Base-by-base conservation (phyloP, 1,140 invertebrate species). In the Drosophila erecta region DNA sequence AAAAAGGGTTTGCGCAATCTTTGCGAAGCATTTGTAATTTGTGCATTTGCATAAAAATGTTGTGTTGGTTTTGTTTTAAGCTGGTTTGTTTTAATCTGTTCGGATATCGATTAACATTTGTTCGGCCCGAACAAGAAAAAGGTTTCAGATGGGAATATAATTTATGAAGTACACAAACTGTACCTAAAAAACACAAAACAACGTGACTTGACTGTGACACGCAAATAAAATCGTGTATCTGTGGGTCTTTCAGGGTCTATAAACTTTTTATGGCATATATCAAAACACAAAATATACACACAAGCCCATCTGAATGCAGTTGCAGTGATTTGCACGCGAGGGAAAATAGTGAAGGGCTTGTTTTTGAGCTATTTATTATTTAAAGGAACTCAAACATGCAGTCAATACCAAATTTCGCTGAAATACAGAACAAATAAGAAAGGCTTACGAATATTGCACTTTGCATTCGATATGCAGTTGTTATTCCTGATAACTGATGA, bases 121-220 rank as follows among this genome's bases (percentile, higher is more conserved):
- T 55, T 38, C 62, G 44, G 69, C 57, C 41, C 43, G 7, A 53
- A 33, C 47, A 27, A 40, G 40, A 37, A 37, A 60, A 30, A 41
- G 12, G 33, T 40, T 41, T 55, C 51, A 35, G 33, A 47, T 80
- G 50, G 22, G 50, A 46, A 35, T 65, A 72, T 76, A 76, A 69
- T 76, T 80, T 80, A 60, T 73, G 69, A 81, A 81, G 59, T 51
- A 64, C 57, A 79, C 51, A 76, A 71, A 58, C 38, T 60, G 71
- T 64, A 66, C 58, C 55, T 62, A 17, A 7, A 6, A 46, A 75
- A 66, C 62, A 85, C 0, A 14, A 84, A 75, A 24, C 61, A 80
- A 61, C 69, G 64, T 85, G 77, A 81, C 60, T 86, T 74, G 79
- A 62, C 47, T 55, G 41, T 65, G 64, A 54, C 79, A 83, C 75